These are phyloP conservation scores for Pangasius krempfi DNA, from an alignment of 2,797 vertebrate species.

Conservation along the genomic window DNA sequence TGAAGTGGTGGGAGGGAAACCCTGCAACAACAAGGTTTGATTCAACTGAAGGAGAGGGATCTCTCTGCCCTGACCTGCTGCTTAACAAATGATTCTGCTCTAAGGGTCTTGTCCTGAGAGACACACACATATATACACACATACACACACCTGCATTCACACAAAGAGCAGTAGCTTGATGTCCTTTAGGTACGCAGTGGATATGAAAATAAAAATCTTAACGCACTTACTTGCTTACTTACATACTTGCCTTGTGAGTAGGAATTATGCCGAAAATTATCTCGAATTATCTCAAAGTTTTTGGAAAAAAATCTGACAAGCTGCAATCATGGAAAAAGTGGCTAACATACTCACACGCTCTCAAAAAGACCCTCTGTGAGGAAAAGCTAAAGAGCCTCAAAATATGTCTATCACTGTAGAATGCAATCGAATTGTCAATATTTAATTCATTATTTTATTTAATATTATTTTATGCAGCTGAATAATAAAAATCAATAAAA, in stretches of 20 bases:
- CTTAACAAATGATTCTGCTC: constrained; percentile 41
- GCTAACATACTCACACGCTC: background rate
- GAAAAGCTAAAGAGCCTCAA: background rate
- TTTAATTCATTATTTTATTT: background rate
- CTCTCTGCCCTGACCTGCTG: constrained; percentile 16
- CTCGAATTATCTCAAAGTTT: background rate
- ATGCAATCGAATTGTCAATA: background rate
- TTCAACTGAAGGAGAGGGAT: constrained; percentile 68
- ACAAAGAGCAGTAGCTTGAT: background rate
- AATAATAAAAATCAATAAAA: background rate
- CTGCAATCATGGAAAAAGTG: background rate
- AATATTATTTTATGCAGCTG: background rate
- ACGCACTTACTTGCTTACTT: too few relatives aligned
- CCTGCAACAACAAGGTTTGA: constrained; percentile 75
- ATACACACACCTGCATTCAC: constrained; percentile 9
- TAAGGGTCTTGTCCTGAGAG: constrained; percentile 1
- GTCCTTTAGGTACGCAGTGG: background rate
- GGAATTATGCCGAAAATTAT: background rate
- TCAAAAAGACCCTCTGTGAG: background rate
- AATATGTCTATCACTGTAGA: background rate
- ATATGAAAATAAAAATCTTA: background rate
- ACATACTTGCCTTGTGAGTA: background rate
- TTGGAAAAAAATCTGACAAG: background rate
- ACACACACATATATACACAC: background rate
- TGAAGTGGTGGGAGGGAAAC: constrained; percentile 68